Evolutionary conservation across 1,140 invertebrate genomes (phyloP).

Genomic region (Ridgeia piscesae): DNA sequence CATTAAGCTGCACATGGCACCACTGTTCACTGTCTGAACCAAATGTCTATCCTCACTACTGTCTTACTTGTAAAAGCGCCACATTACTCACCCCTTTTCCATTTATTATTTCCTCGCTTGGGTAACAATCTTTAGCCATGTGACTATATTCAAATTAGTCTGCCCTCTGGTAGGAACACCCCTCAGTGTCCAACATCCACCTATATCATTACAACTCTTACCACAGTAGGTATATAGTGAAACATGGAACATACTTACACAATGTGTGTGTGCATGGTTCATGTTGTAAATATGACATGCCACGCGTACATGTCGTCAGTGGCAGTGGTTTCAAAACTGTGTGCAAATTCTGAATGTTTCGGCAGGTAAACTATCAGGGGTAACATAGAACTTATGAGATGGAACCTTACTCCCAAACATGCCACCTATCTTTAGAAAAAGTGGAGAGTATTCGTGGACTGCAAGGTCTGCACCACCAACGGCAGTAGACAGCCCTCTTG

Average conservation of each 20-base stretch:
- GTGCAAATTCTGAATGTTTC: not conserved
- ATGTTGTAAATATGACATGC: not conserved
- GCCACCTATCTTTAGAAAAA: not conserved
- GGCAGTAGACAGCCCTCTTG: not conserved
- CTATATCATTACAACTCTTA: too few relatives aligned
- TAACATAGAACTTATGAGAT: not conserved
- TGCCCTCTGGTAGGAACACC: too few relatives aligned
- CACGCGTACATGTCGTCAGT: not conserved
- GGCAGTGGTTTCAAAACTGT: not conserved
- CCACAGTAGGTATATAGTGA: not conserved
- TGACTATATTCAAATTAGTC: too few relatives aligned
- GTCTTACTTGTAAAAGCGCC: too few relatives aligned
- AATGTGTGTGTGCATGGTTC: not conserved
- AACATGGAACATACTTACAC: not conserved
- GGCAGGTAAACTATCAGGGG: too few relatives aligned
- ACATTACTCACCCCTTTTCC: too few relatives aligned
- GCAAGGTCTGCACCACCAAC: not conserved
- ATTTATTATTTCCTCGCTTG: too few relatives aligned
- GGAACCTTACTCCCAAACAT: not conserved
- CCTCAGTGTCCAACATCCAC: too few relatives aligned
- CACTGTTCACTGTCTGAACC: too few relatives aligned
- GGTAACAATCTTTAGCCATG: too few relatives aligned
- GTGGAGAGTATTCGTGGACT: not conserved
- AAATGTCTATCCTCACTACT: too few relatives aligned
- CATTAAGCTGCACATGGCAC: too few relatives aligned